A percentile compares a stretch with the other conserved stretches of the same genome.
These are phyloP conservation scores for Myodes glareolus DNA, from an alignment of 2,113 vertebrate genomes.

Conservation along the genomic window DNA sequence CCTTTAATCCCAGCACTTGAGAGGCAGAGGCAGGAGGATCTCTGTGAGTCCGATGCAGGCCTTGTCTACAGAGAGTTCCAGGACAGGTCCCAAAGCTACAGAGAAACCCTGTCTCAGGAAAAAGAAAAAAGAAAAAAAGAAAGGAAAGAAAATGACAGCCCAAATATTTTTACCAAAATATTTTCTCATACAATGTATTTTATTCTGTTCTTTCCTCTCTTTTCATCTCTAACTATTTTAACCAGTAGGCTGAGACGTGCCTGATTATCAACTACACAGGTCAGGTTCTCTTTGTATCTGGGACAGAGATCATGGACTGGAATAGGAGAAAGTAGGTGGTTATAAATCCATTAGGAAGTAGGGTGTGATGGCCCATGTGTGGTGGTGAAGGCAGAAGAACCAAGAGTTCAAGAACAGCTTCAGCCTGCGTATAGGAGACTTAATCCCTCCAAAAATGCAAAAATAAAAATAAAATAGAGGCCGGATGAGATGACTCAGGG, in stretches of 20 bases:
- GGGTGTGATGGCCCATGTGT: not conserved
- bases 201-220: not conserved
- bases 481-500: not conserved
- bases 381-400: not conserved
- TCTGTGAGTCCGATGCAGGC: no score
- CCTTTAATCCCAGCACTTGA: no score
- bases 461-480: not conserved
- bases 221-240: conserved; percentile 14
- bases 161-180: not conserved
- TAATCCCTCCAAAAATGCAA: not conserved
- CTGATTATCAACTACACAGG: not conserved
- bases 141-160: no score
- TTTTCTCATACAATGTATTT: not conserved
- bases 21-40: no score
- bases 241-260: not conserved
- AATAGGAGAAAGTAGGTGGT: not conserved
- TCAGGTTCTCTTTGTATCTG: not conserved
- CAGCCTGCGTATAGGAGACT: not conserved
- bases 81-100: no score
- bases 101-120: no score
- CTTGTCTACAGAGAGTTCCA: no score
- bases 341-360: not conserved
- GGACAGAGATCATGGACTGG: not conserved
- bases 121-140: no score
- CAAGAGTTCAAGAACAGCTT: not conserved